phyloP scores from a whole-genome alignment of 2,888 invertebrate genomes.

The Lepidocyrtoides sp. region DNA sequence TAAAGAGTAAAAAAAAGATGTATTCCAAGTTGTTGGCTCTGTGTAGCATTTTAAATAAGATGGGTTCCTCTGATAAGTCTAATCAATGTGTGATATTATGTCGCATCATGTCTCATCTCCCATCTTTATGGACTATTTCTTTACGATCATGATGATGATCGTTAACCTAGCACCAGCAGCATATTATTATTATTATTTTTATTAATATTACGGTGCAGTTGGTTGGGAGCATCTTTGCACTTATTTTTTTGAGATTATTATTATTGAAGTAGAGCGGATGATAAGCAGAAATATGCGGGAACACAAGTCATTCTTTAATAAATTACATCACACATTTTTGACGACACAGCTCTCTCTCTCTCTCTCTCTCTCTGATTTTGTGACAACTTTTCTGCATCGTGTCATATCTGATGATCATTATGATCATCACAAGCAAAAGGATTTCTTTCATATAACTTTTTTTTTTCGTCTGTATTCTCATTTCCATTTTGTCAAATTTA shows the following conservation, averaged over 20 bases:
- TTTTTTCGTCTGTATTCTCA: background rate
- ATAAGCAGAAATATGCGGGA: conserved; percentile 16
- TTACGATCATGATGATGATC: conserved; percentile 51
- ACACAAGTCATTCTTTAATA: conserved; percentile 70
- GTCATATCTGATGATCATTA: conserved; percentile 49
- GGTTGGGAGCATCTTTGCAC: background rate
- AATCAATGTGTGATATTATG: conserved; percentile 67
- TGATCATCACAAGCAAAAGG: background rate
- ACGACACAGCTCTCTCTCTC: conserved; percentile 34
- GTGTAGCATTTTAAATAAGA: conserved; percentile 16
- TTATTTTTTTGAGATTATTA: background rate
- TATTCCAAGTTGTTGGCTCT: conserved; percentile 1
- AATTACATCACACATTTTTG: conserved; percentile 70
- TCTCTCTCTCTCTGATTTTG: conserved; percentile 5
- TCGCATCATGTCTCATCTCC: conserved; percentile 68
- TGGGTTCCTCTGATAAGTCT: conserved; percentile 48
- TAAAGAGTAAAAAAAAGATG: background rate
- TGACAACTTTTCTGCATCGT: conserved; percentile 66
- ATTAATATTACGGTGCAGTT: background rate
- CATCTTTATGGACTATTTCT: conserved; percentile 67
- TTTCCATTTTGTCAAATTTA: background rate
- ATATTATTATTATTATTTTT: no score
- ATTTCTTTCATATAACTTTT: conserved; percentile 12
- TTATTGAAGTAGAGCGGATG: conserved; percentile 41
- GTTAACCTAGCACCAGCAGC: conserved; percentile 50